Conservation (phyloP, 2,113 vertebrate species). For the Pelodiscus sinensis region DNA sequence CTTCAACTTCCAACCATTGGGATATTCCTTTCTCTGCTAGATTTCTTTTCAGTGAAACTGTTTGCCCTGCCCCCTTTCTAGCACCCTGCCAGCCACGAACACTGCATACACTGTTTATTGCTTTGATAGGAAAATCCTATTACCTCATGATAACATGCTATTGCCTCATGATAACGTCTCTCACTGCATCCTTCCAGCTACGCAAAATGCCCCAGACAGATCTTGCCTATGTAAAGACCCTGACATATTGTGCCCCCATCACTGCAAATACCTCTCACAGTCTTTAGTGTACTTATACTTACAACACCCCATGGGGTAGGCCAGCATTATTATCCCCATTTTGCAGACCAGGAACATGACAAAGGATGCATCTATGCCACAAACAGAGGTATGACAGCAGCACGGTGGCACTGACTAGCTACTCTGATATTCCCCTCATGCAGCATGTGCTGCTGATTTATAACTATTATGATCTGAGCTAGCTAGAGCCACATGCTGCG, state of each 20-base stretch:
- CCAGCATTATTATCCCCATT: background rate
- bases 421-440: background rate
- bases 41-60: background rate
- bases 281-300: background rate
- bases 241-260: background rate
- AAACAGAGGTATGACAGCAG: background rate
- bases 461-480: background rate
- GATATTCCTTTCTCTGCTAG: background rate
- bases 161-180: no score
- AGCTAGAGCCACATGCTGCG: background rate
- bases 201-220: background rate
- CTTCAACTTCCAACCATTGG: background rate
- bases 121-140: background rate
- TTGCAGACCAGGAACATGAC: background rate
- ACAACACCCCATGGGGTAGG: background rate
- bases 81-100: background rate
- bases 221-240: background rate
- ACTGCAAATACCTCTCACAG: background rate
- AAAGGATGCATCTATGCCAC: background rate
- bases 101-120: background rate
- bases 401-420: background rate
- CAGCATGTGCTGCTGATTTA: background rate
- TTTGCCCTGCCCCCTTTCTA: background rate
- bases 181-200: background rate
- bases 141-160: background rate